phyloP scores from a whole-genome alignment of 2,797 vertebrate genomes.

The Decapterus maruadsi region DNA sequence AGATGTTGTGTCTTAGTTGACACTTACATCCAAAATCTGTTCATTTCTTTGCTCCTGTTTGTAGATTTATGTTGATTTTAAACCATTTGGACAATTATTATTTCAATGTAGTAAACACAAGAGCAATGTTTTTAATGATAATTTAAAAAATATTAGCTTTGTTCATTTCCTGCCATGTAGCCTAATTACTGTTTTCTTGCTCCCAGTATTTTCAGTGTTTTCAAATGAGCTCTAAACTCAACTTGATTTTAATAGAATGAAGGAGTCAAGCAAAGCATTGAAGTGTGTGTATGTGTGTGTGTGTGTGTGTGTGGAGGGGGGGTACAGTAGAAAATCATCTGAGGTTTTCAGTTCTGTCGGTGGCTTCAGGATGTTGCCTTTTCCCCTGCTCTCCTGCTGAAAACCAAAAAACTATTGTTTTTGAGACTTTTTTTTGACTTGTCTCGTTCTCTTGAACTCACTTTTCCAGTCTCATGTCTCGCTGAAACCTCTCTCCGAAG shows the following conservation, averaged over 20 bases:
- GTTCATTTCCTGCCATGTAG: slow-evolving; percentile 5
- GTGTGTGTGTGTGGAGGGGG: not conserved
- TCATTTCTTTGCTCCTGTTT: not conserved
- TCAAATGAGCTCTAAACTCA: slow-evolving; percentile 39
- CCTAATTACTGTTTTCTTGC: slow-evolving; percentile 1
- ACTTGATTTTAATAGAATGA: slow-evolving; percentile 1
- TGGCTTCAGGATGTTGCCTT: slow-evolving; percentile 12
- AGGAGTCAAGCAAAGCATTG: no score
- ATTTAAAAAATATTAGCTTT: slow-evolving; percentile 4
- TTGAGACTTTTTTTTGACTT: not conserved
- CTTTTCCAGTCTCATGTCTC: slow-evolving; percentile 7
- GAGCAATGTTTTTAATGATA: not conserved
- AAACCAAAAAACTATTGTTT: slow-evolving; percentile 15
- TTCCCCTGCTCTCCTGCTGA: slow-evolving; percentile 21
- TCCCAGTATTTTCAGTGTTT: not conserved
- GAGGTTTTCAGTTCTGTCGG: slow-evolving; percentile 5
- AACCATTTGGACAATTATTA: not conserved
- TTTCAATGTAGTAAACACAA: not conserved
- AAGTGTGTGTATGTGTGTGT: not conserved
- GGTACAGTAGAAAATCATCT: slow-evolving; percentile 1
- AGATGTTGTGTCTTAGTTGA: not conserved
- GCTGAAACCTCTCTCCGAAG: slow-evolving; percentile 25
- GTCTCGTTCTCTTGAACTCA: slow-evolving; percentile 33
- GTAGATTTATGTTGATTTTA: not conserved
- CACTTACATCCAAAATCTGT: not conserved